phyloP scores from a whole-genome alignment of 23 tunicate species.

The Botrylloides violaceus region DNA sequence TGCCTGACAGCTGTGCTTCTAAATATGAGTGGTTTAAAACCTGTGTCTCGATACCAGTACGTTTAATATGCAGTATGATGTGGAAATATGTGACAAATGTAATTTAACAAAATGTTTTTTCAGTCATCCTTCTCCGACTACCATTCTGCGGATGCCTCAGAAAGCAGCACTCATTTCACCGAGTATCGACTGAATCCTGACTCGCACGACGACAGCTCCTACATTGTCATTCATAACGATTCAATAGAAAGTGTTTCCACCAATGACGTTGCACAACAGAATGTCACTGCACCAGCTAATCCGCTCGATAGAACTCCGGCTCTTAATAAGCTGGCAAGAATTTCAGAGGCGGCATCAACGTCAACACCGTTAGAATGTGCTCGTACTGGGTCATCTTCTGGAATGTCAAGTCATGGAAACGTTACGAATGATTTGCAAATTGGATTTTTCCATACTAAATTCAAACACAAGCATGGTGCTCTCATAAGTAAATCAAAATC shows the following conservation, averaged over 20 bases:
- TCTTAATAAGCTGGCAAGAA: background rate
- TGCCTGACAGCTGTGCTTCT: too few relatives aligned
- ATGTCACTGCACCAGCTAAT: background rate
- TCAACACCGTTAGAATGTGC: constrained; percentile 46
- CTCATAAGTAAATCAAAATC: constrained; percentile 36
- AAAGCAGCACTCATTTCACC: background rate
- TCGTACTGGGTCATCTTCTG: constrained; percentile 6
- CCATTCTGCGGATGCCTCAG: constrained; percentile 26
- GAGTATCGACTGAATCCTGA: background rate
- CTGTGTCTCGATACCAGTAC: too few relatives aligned
- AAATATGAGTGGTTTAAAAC: too few relatives aligned
- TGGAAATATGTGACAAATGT: too few relatives aligned
- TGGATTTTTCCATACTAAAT: constrained; percentile 30
- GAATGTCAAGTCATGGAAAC: constrained; percentile 6
- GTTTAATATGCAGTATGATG: too few relatives aligned
- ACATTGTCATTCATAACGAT: background rate
- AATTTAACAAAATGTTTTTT: too few relatives aligned
- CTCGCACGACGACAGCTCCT: constrained; percentile 13
- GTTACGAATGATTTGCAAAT: constrained; percentile 7
- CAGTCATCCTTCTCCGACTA: constrained; percentile 29
- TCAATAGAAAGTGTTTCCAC: background rate
- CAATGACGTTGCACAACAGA: background rate
- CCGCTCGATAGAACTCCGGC: background rate
- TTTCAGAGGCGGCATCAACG: constrained; percentile 36
- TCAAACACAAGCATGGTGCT: constrained; percentile 57